These are phyloP conservation scores for Pygoscelis antarcticus DNA, from an alignment of 2,113 vertebrate species.

Conservation along the genomic window DNA sequence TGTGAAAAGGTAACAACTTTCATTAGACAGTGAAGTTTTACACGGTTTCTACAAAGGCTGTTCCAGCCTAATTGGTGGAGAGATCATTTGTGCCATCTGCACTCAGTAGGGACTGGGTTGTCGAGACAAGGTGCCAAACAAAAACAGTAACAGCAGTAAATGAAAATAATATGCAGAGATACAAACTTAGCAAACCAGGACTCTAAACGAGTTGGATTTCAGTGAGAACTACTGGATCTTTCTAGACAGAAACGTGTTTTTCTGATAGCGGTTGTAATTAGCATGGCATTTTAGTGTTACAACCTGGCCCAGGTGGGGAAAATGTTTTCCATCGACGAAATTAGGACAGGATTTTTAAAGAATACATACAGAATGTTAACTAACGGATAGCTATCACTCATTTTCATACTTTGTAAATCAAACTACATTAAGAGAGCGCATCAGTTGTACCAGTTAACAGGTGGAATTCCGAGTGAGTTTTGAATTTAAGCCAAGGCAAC, in stretches of 20 bases:
- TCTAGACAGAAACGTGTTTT: neutral
- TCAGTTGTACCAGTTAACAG: neutral
- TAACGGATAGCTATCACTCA: neutral
- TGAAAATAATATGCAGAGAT: conserved; percentile 37
- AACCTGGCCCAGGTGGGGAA: neutral
- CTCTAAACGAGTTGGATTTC: conserved; percentile 42
- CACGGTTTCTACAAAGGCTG: neutral
- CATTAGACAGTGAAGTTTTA: neutral
- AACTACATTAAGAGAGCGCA: neutral
- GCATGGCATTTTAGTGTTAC: neutral
- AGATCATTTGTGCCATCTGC: conserved; percentile 24
- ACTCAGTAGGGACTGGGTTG: neutral
- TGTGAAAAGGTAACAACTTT: neutral
- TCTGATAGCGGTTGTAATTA: neutral
- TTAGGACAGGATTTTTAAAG: neutral
- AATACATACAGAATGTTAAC: neutral
- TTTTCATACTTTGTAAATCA: neutral
- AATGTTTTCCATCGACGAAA: neutral
- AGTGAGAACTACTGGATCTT: neutral
- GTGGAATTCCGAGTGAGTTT: neutral
- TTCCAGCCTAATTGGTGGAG: neutral
- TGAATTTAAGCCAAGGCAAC: neutral
- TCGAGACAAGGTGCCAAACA: conserved; percentile 21
- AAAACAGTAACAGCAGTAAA: conserved; percentile 40
- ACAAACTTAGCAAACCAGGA: conserved; percentile 10